Conservation (phyloP, 2,113 vertebrate species). For the Rana temporaria region DNA sequence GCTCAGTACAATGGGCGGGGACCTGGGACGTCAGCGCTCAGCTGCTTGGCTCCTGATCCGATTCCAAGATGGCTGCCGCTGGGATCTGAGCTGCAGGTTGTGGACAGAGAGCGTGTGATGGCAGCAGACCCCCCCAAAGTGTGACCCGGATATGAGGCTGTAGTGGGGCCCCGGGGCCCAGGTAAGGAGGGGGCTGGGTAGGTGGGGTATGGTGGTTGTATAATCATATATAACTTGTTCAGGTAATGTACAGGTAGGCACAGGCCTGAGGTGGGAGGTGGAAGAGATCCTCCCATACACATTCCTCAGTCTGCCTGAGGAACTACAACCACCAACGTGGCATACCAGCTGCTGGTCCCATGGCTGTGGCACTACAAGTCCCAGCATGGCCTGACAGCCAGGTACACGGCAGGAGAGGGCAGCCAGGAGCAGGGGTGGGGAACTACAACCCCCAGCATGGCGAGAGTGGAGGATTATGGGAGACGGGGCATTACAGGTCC, state of each 20-base stretch:
- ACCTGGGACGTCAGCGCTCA: constrained; percentile 13
- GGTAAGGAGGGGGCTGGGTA: neutral
- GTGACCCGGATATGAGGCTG: neutral
- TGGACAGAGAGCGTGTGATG: neutral
- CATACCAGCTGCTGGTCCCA: too few species aligned
- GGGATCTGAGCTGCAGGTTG: neutral
- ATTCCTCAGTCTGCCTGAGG: neutral
- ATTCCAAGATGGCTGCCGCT: constrained; percentile 20
- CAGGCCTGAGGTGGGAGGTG: neutral
- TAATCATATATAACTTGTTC: constrained; percentile 4
- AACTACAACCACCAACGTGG: too few species aligned
- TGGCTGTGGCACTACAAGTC: too few species aligned
- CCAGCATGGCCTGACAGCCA: too few species aligned
- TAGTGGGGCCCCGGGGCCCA: neutral
- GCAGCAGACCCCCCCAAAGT: neutral
- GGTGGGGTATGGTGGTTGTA: neutral
- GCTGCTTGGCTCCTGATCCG: constrained; percentile 12
- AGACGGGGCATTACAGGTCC: too few species aligned
- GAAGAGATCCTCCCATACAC: neutral
- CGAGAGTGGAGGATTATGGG: too few species aligned
- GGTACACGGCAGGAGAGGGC: too few species aligned
- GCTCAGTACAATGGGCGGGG: neutral
- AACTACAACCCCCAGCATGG: too few species aligned
- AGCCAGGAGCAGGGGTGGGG: too few species aligned
- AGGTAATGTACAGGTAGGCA: neutral